Percentiles rank a stretch among this genome's conserved stretches.
Conservation (phyloP, 2,888 invertebrate genomes). For the Molorchus minor region DNA sequence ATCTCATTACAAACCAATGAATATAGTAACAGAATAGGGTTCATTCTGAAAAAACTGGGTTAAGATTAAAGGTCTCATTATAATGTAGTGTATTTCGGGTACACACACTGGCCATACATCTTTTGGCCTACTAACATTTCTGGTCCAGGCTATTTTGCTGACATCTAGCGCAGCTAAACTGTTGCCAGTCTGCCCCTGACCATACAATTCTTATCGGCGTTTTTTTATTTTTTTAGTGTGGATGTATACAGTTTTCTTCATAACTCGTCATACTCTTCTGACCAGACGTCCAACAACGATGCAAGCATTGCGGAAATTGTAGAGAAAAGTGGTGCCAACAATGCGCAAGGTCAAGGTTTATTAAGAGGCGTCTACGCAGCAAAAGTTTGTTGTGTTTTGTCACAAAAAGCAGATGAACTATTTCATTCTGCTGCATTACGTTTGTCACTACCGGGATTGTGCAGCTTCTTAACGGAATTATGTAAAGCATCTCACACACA, state of each 20-base stretch:
- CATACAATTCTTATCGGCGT: no score
- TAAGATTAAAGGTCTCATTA: no score
- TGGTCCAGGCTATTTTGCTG: no score
- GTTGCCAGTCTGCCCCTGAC: no score
- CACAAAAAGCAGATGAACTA: slow-evolving; percentile 89
- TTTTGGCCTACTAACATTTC: no score
- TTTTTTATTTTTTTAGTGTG: slow-evolving; percentile 68
- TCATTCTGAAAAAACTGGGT: no score
- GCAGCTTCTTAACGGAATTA: slow-evolving; percentile 82
- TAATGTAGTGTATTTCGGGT: no score
- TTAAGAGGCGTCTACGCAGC: slow-evolving; percentile 83
- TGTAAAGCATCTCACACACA: slow-evolving; percentile 88
- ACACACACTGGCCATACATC: no score
- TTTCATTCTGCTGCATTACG: slow-evolving; percentile 90
- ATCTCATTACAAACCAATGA: no score
- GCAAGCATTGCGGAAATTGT: slow-evolving; percentile 78
- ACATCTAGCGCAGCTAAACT: no score
- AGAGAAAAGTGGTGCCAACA: slow-evolving; percentile 66
- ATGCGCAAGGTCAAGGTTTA: slow-evolving; percentile 64
- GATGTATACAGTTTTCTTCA: slow-evolving; percentile 87
- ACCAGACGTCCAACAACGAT: slow-evolving; percentile 69
- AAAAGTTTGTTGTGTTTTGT: slow-evolving; percentile 88
- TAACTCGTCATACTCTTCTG: slow-evolving; percentile 59
- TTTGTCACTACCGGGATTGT: slow-evolving; percentile 84
- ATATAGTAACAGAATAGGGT: no score